Evolutionary conservation across 2,888 invertebrate genomes (phyloP).

Genomic region (Lottia gigantea): DNA sequence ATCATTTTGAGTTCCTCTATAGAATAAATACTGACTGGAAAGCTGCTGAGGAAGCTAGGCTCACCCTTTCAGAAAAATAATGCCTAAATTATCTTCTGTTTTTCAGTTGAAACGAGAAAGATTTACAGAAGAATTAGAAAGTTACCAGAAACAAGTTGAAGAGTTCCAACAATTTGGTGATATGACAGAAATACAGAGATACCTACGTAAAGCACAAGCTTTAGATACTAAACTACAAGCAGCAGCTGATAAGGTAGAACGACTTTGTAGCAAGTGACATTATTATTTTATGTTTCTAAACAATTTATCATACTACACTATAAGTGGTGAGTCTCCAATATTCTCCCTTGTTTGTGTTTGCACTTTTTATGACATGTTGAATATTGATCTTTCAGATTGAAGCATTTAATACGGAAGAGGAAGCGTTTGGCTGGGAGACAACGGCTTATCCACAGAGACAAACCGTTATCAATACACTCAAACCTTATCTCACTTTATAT

Average conservation of each 20-base stretch:
- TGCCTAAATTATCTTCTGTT: conserved; percentile 10
- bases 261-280: not conserved
- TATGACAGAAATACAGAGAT: conserved; percentile 83
- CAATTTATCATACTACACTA: too few relatives aligned
- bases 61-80: too few relatives aligned
- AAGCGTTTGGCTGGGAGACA: conserved; percentile 86
- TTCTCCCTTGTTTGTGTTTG: too few relatives aligned
- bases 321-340: too few relatives aligned
- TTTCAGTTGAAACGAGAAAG: conserved; percentile 77
- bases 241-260: conserved; percentile 76
- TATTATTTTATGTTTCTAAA: too few relatives aligned
- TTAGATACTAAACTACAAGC: conserved; percentile 79
- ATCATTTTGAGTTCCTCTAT: too few relatives aligned
- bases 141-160: conserved; percentile 83
- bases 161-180: conserved; percentile 91
- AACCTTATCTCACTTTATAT: conserved; percentile 87
- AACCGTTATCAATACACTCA: conserved; percentile 78
- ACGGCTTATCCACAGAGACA: conserved; percentile 90
- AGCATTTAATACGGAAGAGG: conserved; percentile 91
- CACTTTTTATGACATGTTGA: too few relatives aligned
- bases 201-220: conserved; percentile 82
- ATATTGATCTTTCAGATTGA: conserved; percentile 73
- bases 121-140: conserved; percentile 84
- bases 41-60: too few relatives aligned
- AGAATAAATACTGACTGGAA: too few relatives aligned